Conservation (phyloP, 2,888 invertebrate species). For the Orgyia antiqua region DNA sequence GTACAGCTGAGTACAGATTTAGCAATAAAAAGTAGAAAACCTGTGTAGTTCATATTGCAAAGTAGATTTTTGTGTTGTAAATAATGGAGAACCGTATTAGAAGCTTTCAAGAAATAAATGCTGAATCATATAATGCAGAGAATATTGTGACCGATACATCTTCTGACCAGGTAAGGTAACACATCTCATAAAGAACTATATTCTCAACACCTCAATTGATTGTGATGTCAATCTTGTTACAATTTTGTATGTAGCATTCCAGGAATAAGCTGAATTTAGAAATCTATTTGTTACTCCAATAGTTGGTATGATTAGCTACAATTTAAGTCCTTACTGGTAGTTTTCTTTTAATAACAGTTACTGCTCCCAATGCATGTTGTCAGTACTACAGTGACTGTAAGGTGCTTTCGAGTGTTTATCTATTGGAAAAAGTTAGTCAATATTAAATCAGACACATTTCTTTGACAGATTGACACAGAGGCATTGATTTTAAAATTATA, state of each 20-base stretch:
- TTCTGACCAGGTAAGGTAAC: slow-evolving; percentile 53
- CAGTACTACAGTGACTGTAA: too few species aligned
- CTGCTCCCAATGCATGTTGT: too few species aligned
- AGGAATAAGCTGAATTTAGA: too few species aligned
- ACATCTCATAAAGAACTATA: neutral
- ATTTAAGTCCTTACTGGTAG: too few species aligned
- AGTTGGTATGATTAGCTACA: too few species aligned
- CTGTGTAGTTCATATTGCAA: too few species aligned
- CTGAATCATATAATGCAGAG: slow-evolving; percentile 79
- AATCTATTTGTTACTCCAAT: too few species aligned
- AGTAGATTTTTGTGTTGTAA: neutral
- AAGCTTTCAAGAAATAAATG: slow-evolving; percentile 49
- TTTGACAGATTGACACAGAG: slow-evolving; percentile 57
- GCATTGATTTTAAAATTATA: slow-evolving; percentile 51
- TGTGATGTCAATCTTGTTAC: too few species aligned
- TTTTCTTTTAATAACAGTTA: too few species aligned
- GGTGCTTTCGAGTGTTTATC: too few species aligned
- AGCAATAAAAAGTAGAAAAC: slow-evolving; percentile 6
- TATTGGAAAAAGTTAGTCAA: too few species aligned
- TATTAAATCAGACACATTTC: neutral
- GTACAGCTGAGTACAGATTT: slow-evolving; percentile 17
- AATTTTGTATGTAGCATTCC: too few species aligned
- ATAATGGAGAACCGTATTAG: slow-evolving; percentile 59
- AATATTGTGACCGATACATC: slow-evolving; percentile 61
- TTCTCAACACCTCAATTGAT: neutral